A percentile compares a stretch with the other conserved stretches of the same genome.
Evolutionary conservation across 2,888 invertebrate species (phyloP).

Genomic region (Acanthosoma haemorrhoidale): DNA sequence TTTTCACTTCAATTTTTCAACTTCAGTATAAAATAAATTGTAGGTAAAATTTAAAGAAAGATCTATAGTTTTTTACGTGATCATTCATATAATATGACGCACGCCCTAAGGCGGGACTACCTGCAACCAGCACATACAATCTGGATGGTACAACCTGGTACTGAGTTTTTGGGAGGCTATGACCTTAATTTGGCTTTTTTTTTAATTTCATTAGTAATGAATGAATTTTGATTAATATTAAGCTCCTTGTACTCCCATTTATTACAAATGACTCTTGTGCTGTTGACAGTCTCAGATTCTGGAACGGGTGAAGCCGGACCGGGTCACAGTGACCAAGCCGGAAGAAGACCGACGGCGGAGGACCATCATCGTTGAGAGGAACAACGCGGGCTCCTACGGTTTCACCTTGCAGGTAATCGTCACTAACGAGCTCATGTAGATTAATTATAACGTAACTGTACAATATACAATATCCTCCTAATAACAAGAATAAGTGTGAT

Average conservation of each 20-base stretch:
- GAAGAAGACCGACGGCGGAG: slow-evolving; percentile 82
- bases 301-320: slow-evolving; percentile 67
- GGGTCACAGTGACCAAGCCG: slow-evolving; percentile 62
- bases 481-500: no score
- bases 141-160: no score
- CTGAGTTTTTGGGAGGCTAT: no score
- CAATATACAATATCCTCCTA: not conserved
- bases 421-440: not conserved
- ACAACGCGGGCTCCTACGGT: slow-evolving; percentile 77
- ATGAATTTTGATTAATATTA: not conserved
- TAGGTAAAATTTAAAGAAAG: no score
- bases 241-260: not conserved
- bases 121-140: no score
- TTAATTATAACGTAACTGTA: not conserved
- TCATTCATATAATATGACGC: no score
- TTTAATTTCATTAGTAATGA: no score
- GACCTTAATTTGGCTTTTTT: no score
- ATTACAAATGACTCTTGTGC: not conserved
- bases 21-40: no score
- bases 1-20: no score
- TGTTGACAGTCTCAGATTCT: slow-evolving; percentile 54
- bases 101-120: no score
- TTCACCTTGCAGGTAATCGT: slow-evolving; percentile 84
- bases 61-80: no score
- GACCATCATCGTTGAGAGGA: slow-evolving; percentile 87